Evolutionary conservation across 53 echinoderm and acorn worm genomes (phyloP), one percentile per base, ranked within the genome.

Genomic region (Mesocentrotus franciscanus): DNA sequence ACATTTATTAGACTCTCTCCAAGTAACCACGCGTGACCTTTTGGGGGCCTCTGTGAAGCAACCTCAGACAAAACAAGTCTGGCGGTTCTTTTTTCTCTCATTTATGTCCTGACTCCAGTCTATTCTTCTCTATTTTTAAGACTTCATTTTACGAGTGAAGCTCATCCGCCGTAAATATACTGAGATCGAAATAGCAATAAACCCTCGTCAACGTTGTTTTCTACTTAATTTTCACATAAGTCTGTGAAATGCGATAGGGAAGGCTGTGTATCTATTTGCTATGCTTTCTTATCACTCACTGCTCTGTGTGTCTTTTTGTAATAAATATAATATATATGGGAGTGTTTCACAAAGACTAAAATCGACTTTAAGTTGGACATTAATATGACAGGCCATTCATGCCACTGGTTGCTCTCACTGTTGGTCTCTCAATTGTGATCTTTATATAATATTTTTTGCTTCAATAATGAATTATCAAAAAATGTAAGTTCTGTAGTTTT

Each of bases 21-120:
- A 15, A 42, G 81, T 81, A 81, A 42, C 81, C 81, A 81, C 81
- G 81, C 4, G 0, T 81, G 81, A 81, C 81, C 81, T 81, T 81
- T 81, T 17, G 39, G 20, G 36, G 81, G 81, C 81, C 81, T 81
- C 81, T 81, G 11, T 81, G 18, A 39, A 81, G 39, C 22, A 81
- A 39, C 81, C 81, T 17, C 36, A 42, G 81, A 81, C 42, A 36
- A 13, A 81, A 27, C 42, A 81, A 39, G 42, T 81, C 81, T 81
- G 81, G 81, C 81, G 81, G 81, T 42, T 49, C 6, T 49, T 49
- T 81, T 78, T 32, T 18, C 18, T 42, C 42, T 81, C 18, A 39
- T 36, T 36, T 81, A 81, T 20, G 9, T 81, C 20, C 36, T 36
- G 81, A 81, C 8, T 39, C 20, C 81, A 36, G 81, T 39, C 20